Percentiles rank a stretch among this genome's conserved stretches.
phyloP scores from a whole-genome alignment of 2,888 invertebrate genomes.

The Nephrotoma flavescens region DNA sequence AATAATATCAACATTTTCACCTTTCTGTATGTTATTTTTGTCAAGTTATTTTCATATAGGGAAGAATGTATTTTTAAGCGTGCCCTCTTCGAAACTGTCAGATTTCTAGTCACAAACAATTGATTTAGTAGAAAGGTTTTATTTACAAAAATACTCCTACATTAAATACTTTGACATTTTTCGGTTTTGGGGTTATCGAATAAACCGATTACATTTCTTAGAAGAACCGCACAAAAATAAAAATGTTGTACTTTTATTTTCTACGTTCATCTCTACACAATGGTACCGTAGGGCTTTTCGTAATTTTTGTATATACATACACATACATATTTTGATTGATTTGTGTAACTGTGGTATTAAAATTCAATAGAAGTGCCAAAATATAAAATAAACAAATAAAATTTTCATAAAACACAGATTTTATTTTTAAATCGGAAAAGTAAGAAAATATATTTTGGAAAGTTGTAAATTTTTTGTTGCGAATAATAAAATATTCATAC shows the following conservation, averaged over 20 bases:
- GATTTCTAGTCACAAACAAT: too few species aligned
- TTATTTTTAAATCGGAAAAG: not conserved
- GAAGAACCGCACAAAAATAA: not conserved
- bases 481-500: not conserved
- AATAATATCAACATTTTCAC: too few species aligned
- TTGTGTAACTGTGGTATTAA: not conserved
- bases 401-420: not conserved
- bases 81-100: too few species aligned
- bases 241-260: not conserved
- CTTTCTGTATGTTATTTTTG: too few species aligned
- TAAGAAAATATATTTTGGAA: not conserved
- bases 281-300: not conserved
- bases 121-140: too few species aligned
- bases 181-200: not conserved
- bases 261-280: not conserved
- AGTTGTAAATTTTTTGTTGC: not conserved
- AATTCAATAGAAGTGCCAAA: not conserved
- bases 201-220: not conserved
- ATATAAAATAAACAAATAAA: not conserved
- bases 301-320: not conserved
- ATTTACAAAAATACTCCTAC: too few species aligned
- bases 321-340: not conserved
- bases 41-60: too few species aligned
- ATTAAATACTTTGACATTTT: not conserved
- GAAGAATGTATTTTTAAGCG: too few species aligned